A percentile compares a stretch with the other conserved stretches of the same genome.
Conservation (phyloP, 2,888 invertebrate species). For the Gortyna flavago region DNA sequence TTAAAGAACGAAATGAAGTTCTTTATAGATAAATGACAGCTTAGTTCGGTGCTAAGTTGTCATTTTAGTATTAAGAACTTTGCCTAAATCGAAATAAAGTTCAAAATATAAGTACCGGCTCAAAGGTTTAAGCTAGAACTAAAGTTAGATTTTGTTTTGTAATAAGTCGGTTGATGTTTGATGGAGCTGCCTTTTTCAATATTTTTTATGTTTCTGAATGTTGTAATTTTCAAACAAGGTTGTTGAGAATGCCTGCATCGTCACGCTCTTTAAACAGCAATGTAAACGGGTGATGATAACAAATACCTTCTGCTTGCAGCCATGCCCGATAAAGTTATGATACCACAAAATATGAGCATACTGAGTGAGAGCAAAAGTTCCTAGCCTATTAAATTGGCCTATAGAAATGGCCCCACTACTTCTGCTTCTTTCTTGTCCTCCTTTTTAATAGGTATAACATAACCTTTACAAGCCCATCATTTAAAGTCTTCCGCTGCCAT, state of each 20-base stretch:
- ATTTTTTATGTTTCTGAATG: not conserved
- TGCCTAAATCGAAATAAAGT: no score
- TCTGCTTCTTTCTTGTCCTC: not conserved
- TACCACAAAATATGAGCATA: not conserved
- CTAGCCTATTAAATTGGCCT: not conserved
- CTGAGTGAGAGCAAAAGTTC: not conserved
- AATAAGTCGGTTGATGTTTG: not conserved
- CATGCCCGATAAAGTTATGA: not conserved
- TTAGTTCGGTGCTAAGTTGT: no score
- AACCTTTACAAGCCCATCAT: slow-evolving; percentile 39
- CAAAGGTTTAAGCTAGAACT: no score
- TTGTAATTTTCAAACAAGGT: slow-evolving; percentile 7
- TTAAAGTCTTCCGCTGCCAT: slow-evolving; percentile 24
- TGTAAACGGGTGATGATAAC: slow-evolving; percentile 37
- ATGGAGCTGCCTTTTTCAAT: not conserved
- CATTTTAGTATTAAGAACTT: no score
- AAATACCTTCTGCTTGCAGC: slow-evolving; percentile 25
- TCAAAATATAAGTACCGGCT: no score
- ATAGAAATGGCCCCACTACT: not conserved
- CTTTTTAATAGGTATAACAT: slow-evolving; percentile 12
- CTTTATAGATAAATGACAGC: no score
- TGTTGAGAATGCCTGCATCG: slow-evolving; percentile 40
- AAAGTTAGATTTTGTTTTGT: no score
- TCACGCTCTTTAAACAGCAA: slow-evolving; percentile 55
- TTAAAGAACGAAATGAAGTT: no score